phyloP scores from a whole-genome alignment of 1,140 invertebrate genomes.

The Bombus waltoni region DNA sequence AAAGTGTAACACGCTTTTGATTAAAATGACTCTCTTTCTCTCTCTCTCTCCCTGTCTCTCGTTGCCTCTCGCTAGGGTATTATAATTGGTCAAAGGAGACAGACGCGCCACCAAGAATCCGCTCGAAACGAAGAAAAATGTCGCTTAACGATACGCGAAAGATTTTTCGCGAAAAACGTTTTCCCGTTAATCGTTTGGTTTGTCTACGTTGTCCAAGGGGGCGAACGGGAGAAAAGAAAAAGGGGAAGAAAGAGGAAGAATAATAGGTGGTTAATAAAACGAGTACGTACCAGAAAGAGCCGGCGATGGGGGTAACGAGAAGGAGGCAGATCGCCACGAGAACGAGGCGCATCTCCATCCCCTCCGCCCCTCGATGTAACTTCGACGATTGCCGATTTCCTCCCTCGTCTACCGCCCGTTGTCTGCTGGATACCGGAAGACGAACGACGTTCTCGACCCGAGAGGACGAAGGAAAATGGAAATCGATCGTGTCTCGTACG shows the following conservation, averaged over 20 bases:
- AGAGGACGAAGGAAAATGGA: constrained; percentile 4
- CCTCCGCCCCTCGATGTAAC: constrained; percentile 73
- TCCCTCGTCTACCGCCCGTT: constrained; percentile 19
- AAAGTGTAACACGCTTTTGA: constrained; percentile 22
- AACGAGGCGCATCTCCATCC: constrained; percentile 85
- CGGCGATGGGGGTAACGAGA: constrained; percentile 86
- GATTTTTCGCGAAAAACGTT: no score
- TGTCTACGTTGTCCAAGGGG: no score
- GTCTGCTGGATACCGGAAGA: constrained; percentile 3
- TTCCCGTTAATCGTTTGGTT: no score
- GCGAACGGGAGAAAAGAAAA: no score
- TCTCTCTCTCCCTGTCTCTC: neutral
- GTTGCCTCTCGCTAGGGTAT: no score
- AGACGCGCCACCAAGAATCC: no score
- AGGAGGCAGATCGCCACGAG: constrained; percentile 86
- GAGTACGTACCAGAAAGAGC: constrained; percentile 85
- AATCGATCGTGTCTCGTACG: neutral
- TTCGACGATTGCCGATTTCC: constrained; percentile 58
- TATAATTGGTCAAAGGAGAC: no score
- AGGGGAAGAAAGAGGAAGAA: neutral
- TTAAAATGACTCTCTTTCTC: neutral
- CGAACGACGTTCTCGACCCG: neutral
- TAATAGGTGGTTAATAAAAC: neutral
- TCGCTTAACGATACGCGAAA: no score
- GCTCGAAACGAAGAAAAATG: no score